These are phyloP conservation scores for Xanthia icteritia DNA, from an alignment of 2,888 invertebrate genomes.

Conservation along the genomic window DNA sequence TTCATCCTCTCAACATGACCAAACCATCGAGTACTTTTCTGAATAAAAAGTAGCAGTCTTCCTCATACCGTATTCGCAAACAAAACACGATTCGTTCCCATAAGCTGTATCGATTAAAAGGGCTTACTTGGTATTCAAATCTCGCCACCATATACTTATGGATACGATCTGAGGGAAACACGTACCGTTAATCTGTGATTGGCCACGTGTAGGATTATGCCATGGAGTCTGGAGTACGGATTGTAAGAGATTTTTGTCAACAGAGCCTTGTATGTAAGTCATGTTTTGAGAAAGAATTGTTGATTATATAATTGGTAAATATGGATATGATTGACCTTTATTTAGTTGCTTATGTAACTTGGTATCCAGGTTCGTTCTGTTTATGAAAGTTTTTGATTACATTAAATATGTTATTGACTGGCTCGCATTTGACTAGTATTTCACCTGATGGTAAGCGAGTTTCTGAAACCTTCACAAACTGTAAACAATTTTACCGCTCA, in stretches of 20 bases:
- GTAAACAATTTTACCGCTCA: not conserved
- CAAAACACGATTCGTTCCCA: conserved; percentile 6
- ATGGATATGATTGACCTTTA: too few species aligned
- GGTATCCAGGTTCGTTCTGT: not conserved
- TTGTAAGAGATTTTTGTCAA: conserved; percentile 23
- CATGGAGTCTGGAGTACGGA: conserved; percentile 2
- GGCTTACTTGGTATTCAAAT: conserved; percentile 53
- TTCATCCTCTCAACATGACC: not conserved
- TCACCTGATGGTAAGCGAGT: not conserved
- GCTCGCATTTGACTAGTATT: too few species aligned
- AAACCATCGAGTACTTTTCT: not conserved
- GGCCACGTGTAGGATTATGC: conserved; percentile 41
- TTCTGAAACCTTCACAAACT: not conserved
- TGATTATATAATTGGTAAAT: not conserved
- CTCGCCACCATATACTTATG: conserved; percentile 14
- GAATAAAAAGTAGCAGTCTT: conserved; percentile 10
- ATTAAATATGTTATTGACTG: not conserved
- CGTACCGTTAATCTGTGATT: conserved; percentile 52
- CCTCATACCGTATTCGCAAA: not conserved
- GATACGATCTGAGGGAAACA: conserved; percentile 38
- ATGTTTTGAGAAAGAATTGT: not conserved
- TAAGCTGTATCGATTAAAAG: conserved; percentile 46
- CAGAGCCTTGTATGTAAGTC: not conserved
- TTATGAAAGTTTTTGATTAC: not conserved
- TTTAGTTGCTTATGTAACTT: too few species aligned